Evolutionary conservation across 2,888 invertebrate genomes (phyloP).

Genomic region (Lepidocyrtoides sp.): DNA sequence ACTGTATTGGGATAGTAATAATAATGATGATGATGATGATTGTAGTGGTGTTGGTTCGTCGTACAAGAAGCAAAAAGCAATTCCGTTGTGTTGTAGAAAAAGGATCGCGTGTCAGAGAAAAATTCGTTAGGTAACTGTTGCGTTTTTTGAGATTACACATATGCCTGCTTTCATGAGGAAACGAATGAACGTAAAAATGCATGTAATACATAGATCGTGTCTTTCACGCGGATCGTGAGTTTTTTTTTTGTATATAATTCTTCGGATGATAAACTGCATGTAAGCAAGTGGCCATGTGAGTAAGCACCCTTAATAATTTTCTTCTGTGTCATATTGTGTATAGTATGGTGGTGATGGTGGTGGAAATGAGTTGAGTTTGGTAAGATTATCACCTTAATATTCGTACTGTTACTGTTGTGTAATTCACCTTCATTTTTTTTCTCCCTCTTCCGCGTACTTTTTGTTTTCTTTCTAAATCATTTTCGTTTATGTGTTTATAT

Average conservation of each 20-base stretch:
- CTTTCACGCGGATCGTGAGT: constrained; percentile 25
- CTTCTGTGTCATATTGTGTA: constrained; percentile 12
- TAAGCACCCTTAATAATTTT: constrained; percentile 38
- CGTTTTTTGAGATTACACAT: constrained; percentile 80
- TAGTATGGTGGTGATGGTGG: neutral
- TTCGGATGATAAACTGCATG: constrained; percentile 73
- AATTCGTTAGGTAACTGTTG: constrained; percentile 85
- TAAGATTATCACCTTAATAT: neutral
- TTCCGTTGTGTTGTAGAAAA: constrained; percentile 24
- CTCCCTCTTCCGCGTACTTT: constrained; percentile 64
- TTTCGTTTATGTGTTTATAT: neutral
- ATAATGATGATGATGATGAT: neutral
- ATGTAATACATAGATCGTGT: constrained; percentile 49
- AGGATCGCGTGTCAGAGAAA: constrained; percentile 84
- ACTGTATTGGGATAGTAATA: neutral
- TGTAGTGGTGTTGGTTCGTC: neutral
- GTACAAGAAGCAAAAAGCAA: neutral
- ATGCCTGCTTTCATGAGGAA: constrained; percentile 10
- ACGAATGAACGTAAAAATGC: neutral
- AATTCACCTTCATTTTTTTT: constrained; percentile 62
- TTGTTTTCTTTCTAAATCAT: constrained; percentile 49
- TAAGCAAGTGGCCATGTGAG: constrained; percentile 33
- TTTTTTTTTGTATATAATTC: constrained; percentile 39
- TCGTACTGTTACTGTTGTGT: constrained; percentile 41
- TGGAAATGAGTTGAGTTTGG: neutral